Evolutionary conservation across 2,888 invertebrate genomes (phyloP), one percentile per base, ranked within the genome.

Genomic region (Nomada fabriciana): DNA sequence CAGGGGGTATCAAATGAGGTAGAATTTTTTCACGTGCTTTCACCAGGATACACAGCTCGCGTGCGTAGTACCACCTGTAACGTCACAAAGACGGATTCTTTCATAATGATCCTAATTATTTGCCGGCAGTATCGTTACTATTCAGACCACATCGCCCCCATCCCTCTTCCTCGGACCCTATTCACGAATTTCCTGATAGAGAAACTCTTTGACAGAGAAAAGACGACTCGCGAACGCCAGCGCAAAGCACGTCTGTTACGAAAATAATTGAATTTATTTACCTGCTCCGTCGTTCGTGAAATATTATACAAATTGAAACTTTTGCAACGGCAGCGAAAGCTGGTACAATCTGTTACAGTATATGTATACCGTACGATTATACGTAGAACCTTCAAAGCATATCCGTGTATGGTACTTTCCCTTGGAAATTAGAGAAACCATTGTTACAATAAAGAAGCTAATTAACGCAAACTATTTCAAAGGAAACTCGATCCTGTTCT

Each of bases 1-100:
- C 64, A 50, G 77, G 57, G 15, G 50, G 69, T 70, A 87, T 83
- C 78, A 87, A 81, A 87, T 83, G 87, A 70, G 72, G 72, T 59
- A 61, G 74, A 87, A 80, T 71, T 80, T 47, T 87, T 82, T 72
- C 57, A 47, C 52, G 61, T 76, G 63, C 71, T 72, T 68, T 68
- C 72, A 25, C 9, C 64, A n/a, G 15, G 57, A 20, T 53, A 67
- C 70, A 23, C 53, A 23, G n/a, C 13, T 11, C 36, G n/a, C 50
- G 60, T 73, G 64, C 55, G 52, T 64, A 59, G 59, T 72, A 71
- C 71, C 53, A 59, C n/a, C 57, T 53, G 71, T 53, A 72, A 75
- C 75, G 52, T 65, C 55, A 81, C 82, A 76, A 76, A 81, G 68
- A 59, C 50, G 82, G 68, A 76, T 81, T 60, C 76, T 69, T 82